Evolutionary conservation across 2,888 invertebrate genomes (phyloP), one percentile per base, ranked within the genome.

Genomic region (Scaptomyza flava): DNA sequence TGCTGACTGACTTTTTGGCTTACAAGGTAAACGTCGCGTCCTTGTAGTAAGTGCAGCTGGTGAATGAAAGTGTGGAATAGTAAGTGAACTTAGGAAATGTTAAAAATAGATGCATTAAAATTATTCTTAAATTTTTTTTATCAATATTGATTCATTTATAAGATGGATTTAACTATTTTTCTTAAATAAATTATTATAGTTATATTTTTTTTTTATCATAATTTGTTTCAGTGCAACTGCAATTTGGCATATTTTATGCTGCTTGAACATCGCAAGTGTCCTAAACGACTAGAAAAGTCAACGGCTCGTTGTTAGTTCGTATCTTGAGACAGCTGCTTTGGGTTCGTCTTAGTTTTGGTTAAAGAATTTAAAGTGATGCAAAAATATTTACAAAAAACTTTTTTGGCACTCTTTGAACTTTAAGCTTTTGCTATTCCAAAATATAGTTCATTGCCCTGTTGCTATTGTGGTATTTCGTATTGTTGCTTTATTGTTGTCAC

Each of bases 161-260:
- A 34, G 33, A 9, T 33, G 4, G 23, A 23, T 17, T 3, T 11
- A 34, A 12, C 34, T 12, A 4, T 11, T 4, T 3, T 27, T 27
- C 27, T 27, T 27, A 3, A 27, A 9, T 3, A 33, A 2, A 33
- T 33, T 33, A 3, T 11, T 33, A 3, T 23, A 7, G 6, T 6
- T 14, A 2, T 9, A n/a, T 17, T 41, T 14, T 3, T 9, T 7
- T 27, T 27, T 27, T 27, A 27, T 6, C 6, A 27, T 17, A 36
- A 14, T 31, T 31, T 33, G 2, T 47, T 30, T 9, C 6, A 20
- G 20, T 9, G 27, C 8, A 12, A 52, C 9, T 72, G 79, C 77
- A 73, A 70, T 71, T 61, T 54, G 46, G 68, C 58, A 79, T 68
- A 67, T 63, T 58, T 81, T 66, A 41, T 68, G 56, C 54, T 48